Base-by-base conservation (phyloP, 2,113 vertebrate species). In the Cyanocitta stelleri region DNA sequence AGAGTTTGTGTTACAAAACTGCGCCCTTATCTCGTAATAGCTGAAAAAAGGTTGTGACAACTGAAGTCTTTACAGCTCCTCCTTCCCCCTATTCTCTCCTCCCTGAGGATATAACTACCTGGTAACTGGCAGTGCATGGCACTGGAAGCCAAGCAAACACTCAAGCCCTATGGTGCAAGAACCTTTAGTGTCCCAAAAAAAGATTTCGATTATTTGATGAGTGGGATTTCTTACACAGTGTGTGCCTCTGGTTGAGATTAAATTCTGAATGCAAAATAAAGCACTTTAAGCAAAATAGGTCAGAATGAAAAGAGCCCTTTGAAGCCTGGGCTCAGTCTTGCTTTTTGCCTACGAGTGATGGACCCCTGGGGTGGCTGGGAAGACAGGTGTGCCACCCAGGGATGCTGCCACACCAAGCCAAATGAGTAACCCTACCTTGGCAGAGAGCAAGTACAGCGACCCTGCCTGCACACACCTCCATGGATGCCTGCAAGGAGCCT, bases 401-500 rank as follows among this genome's bases (percentile, higher is more conserved):
- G 32, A 46, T 0, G 0, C 24, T 61, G 61, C 59, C 66, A 49
- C 44, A 37, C 14, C 29, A 24, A 62, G 18, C 24, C 61, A 46
- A 11, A 54, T 0, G 0, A 46, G 56, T 54, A 73, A 22, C 15
- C 0, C 1, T 14, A 17, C 32, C 10, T 1, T 46, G 17, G 43
- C 56, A 82, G 58, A 54, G 18, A 46, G 48, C 8, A 22, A 52
- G 32, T 44, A 43, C 51, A 75, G 48, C 0, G 1, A 32, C 39
- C 10, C 11, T 13, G 26, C 41, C 61, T 52, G 46, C 21, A n/a
- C 10, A 4, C 19, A 68, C 16, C 30, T 48, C 73, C 1, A 4
- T 1, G 2, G n/a, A 51, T 32, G 49, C 59, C 62, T 13, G 10
- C 5, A 37, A 51, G 41, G 52, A 51, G 11, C 33, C 35, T 63